phyloP scores from a whole-genome alignment of 2,797 vertebrate species.

The Melopsittacus undulatus region DNA sequence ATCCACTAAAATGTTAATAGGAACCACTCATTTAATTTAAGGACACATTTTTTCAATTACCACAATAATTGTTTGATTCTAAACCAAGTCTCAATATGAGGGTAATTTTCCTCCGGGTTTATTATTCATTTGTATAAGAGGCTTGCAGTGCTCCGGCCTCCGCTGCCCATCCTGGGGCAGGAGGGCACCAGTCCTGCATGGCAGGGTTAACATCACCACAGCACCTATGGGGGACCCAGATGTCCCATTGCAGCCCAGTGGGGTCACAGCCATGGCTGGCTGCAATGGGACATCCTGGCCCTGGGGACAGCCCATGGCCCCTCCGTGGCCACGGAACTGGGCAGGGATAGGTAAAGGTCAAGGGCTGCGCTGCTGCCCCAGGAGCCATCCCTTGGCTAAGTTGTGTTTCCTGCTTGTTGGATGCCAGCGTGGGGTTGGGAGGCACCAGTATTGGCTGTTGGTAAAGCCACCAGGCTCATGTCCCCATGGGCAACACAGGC shows the following conservation, averaged over 20 bases:
- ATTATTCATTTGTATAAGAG: constrained; percentile 81
- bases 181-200: accelerated
- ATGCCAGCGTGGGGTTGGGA: constrained; percentile 55
- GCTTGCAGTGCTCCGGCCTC: constrained; percentile 42
- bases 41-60: constrained; percentile 88
- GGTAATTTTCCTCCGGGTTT: constrained; percentile 84
- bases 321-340: accelerated
- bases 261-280: not conserved
- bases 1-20: constrained; percentile 87
- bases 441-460: constrained; percentile 63
- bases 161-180: not conserved
- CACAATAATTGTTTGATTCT: constrained; percentile 87
- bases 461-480: constrained; percentile 35
- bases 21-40: constrained; percentile 87
- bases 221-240: accelerated
- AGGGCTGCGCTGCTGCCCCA: accelerated
- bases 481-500: not conserved
- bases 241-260: accelerated
- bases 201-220: not conserved
- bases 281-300: not conserved
- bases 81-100: constrained; percentile 84
- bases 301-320: accelerated
- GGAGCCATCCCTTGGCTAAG: not conserved
- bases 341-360: not conserved
- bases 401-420: constrained; percentile 39